Evolutionary conservation across 2,113 vertebrate genomes (phyloP), one percentile per base, ranked within the genome.

Genomic region (Brachyhypopomus gauderio): DNA sequence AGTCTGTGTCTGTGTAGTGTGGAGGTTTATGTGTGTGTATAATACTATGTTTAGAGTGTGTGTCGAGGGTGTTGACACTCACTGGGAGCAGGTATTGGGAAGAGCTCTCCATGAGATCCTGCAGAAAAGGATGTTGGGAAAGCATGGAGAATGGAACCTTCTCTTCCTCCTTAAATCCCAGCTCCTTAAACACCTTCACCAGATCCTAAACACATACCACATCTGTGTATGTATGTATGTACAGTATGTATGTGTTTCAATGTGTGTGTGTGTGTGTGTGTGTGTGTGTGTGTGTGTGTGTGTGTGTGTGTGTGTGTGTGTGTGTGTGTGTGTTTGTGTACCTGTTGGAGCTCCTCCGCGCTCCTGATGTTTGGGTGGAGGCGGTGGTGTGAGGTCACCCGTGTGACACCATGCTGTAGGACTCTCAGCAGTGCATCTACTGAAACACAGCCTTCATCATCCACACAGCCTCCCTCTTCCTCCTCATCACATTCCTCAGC

Each of bases 71-170:
- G 2, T 38, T 16, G 64, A 30, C 9, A 95, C 96, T 95, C 88
- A 98, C 96, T 36, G 91, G 84, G 78, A 97, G 90, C 75, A 91
- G 94, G 81, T 96, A 92, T 17, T 88, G 90, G 41, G 87, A 82
- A 27, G 90, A 93, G 0, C 4, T 91, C 8, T 92, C 91, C 80
- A 97, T 93, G 81, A 96, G 88, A 34, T 89, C 84, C 84, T 95
- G 91, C 81, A 95, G 89, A 45, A 92, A 92, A 77, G 93, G 93
- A 87, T 96, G 95, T 74, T 93, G 91, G 85, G 94, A 89, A 79
- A 98, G 92, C 52, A 91, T 9, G 16, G 89, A 87, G 89, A 95
- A 88, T 41, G 93, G 89, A 76, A 96, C 58, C 8, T 89, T 80
- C 22, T 92, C 90, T 66, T 93, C 84, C 16, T 87, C 81, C 30